phyloP scores from a whole-genome alignment of 1,140 invertebrate species.

The Pogonomyrmex californicus region DNA sequence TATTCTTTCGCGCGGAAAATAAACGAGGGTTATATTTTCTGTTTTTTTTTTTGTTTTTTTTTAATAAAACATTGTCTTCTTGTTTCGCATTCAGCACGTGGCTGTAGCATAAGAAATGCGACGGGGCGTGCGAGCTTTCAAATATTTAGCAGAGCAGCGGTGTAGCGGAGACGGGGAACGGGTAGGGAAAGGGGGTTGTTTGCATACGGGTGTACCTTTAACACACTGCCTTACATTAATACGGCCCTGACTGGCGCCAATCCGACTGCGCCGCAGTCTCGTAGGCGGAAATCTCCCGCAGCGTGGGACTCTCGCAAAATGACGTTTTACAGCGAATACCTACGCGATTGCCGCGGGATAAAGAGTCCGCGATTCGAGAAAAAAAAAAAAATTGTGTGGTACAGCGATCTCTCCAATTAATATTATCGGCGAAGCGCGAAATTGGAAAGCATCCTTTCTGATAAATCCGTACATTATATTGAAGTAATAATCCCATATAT shows the following conservation, averaged over 20 bases:
- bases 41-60: not conserved
- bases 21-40: not conserved
- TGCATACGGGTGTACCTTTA: slow-evolving; percentile 39
- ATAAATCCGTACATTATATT: slow-evolving; percentile 6
- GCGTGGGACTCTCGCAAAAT: slow-evolving; percentile 42
- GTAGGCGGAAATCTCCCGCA: slow-evolving; percentile 58
- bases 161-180: too few relatives aligned
- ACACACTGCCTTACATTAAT: slow-evolving; percentile 61
- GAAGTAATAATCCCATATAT: slow-evolving; percentile 3
- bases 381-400: not conserved
- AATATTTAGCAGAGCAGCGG: slow-evolving; percentile 27
- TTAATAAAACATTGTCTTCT: not conserved
- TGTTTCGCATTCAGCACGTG: not conserved
- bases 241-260: slow-evolving; percentile 73
- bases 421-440: slow-evolving; percentile 45
- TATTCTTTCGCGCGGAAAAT: not conserved
- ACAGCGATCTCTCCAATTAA: slow-evolving; percentile 9
- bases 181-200: slow-evolving; percentile 2
- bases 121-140: not conserved
- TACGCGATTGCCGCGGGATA: not conserved
- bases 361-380: not conserved
- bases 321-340: slow-evolving; percentile 21
- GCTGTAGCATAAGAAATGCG: not conserved
- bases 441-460: not conserved
- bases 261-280: slow-evolving; percentile 73